A percentile compares a stretch with the other conserved stretches of the same genome.
phyloP scores from a whole-genome alignment of 2,797 vertebrate species.

The Psittacula echo region DNA sequence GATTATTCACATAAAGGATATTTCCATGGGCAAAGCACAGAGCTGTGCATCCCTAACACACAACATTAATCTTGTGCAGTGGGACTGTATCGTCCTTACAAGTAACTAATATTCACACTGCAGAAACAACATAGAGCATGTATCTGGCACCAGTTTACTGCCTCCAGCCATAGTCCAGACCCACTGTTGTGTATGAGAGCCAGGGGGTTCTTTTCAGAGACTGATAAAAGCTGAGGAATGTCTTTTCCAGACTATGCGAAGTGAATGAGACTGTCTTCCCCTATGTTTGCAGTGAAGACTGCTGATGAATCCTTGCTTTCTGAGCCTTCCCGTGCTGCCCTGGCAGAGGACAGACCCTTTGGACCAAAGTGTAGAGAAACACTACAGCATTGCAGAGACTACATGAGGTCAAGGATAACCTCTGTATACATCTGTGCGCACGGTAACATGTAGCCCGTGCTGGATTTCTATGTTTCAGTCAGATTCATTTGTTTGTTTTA shows the following conservation, averaged over 20 bases:
- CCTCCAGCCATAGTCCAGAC: background rate
- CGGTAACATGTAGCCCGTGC: background rate
- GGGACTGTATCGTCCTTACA: background rate
- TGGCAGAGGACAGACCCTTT: background rate
- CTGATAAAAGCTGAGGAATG: background rate
- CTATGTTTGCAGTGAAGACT: accelerated
- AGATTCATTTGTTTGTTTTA: background rate
- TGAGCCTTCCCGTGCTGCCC: background rate
- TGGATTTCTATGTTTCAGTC: background rate
- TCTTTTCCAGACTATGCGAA: background rate
- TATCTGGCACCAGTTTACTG: background rate
- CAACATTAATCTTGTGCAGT: background rate
- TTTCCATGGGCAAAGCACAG: background rate
- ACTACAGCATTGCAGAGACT: background rate
- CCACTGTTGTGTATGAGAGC: background rate
- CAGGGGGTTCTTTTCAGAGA: background rate
- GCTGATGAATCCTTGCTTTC: background rate
- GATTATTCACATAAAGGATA: background rate
- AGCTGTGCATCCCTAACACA: background rate
- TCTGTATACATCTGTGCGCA: background rate
- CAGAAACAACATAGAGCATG: background rate
- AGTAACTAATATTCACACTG: background rate
- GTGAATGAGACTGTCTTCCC: background rate
- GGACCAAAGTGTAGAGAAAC: background rate
- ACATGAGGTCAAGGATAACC: background rate